A percentile compares a stretch with the other conserved stretches of the same genome.
Evolutionary conservation across 2,888 invertebrate species (phyloP).

Genomic region (Theretra japonica): DNA sequence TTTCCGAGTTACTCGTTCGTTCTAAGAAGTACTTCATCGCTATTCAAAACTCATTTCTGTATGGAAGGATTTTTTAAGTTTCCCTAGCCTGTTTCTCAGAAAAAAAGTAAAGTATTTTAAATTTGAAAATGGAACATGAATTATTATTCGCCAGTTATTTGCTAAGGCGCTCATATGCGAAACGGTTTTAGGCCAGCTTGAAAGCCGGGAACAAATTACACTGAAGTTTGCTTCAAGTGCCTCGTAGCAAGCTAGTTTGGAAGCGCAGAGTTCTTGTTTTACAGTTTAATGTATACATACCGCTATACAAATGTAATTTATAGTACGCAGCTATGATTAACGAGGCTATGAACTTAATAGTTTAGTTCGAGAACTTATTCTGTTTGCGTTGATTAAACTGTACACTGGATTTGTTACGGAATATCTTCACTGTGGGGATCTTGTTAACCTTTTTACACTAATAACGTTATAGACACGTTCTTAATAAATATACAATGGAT

Average conservation of each 20-base stretch:
- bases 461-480: too few species aligned
- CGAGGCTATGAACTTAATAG: constrained; percentile 1
- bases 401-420: background rate
- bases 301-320: constrained; percentile 23
- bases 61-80: background rate
- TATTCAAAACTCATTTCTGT: too few species aligned
- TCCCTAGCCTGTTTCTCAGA: background rate
- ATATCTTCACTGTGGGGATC: background rate
- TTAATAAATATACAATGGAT: too few species aligned
- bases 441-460: background rate
- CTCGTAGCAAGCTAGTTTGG: constrained; percentile 31
- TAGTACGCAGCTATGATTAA: constrained; percentile 16
- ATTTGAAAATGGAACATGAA: background rate
- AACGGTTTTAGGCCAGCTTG: constrained; percentile 1
- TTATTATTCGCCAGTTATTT: background rate
- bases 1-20: too few species aligned
- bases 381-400: background rate
- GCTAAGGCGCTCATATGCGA: constrained; percentile 1
- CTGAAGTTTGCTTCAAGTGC: constrained; percentile 29
- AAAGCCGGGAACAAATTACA: constrained; percentile 19
- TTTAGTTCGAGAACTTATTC: background rate
- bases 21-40: too few species aligned
- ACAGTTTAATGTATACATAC: constrained; percentile 12
- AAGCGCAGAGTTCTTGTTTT: constrained; percentile 25
- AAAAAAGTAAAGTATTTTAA: background rate